These are phyloP conservation scores for Amphipyra tragopoginis DNA, from an alignment of 2,888 invertebrate genomes.

Conservation along the genomic window DNA sequence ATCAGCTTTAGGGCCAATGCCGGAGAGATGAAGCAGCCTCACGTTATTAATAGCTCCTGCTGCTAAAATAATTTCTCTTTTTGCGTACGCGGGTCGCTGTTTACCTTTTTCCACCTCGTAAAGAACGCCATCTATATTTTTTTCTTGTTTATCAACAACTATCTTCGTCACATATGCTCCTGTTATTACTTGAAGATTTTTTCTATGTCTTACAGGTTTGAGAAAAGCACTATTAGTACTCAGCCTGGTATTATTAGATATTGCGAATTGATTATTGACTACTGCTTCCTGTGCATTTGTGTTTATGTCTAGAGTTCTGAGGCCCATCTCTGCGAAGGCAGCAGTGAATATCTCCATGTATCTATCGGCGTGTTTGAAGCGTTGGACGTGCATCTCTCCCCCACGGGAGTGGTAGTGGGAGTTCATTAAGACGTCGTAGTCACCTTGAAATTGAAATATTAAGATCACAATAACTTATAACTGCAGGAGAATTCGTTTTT, in stretches of 20 bases:
- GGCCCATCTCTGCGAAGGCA: constrained; percentile 84
- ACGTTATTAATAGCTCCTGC: constrained; percentile 86
- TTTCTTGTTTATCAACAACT: constrained; percentile 79
- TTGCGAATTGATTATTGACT: constrained; percentile 82
- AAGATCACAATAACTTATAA: no score
- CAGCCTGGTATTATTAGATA: constrained; percentile 83
- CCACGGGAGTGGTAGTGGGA: constrained; percentile 84
- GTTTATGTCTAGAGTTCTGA: constrained; percentile 81
- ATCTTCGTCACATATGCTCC: constrained; percentile 83
- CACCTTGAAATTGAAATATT: constrained; percentile 72
- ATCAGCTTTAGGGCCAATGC: constrained; percentile 80
- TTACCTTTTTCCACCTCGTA: constrained; percentile 84
- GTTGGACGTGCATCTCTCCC: constrained; percentile 84
- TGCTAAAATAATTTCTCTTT: constrained; percentile 82
- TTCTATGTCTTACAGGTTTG: constrained; percentile 80
- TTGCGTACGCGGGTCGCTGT: constrained; percentile 80
- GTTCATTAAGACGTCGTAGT: constrained; percentile 85
- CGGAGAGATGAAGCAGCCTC: constrained; percentile 81
- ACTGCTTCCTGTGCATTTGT: constrained; percentile 82
- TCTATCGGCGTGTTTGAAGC: constrained; percentile 82
- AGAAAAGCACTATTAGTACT: constrained; percentile 84
- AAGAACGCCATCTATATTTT: constrained; percentile 79
- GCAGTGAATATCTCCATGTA: constrained; percentile 80
- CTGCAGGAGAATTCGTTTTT: no score
- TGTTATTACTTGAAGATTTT: constrained; percentile 80